Evolutionary conservation across 2,888 invertebrate species (phyloP), one percentile per base, ranked within the genome.

Genomic region (Meganola albula): DNA sequence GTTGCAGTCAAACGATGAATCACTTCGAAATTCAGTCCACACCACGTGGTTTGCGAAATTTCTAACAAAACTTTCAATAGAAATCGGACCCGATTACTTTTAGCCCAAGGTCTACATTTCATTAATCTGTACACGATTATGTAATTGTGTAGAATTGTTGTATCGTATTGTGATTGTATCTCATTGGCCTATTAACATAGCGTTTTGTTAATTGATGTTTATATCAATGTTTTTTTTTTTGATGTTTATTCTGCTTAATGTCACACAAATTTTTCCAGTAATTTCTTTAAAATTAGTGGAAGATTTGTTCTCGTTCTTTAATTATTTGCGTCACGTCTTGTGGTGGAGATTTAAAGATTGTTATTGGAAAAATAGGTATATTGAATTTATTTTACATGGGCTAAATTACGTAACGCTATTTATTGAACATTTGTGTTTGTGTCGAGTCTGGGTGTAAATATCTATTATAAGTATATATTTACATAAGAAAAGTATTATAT

Each of bases 1-100:
- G 43, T 30, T 40, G 28, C 28, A 35, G 27, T 43, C 31, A 53
- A 34, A 31, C 34, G 34, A 25, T 53, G 46, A 40, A 31, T 43
- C 43, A 53, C 33, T 37, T 35, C 20, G 24, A 38, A 36, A 23
- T 34, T 11, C 12, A 22, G 20, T n/a, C 23, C 32, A 21, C 25
- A 29, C 31, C 41, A 35, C 40, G 28, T 29, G 22, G 12, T 30
- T 34, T 40, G 35, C 24, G 12, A 23, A 22, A 41, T 4, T n/a
- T 12, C n/a, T 9, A 4, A 13, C 10, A 29, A 5, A 4, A 12
- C 9, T 24, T 14, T 20, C 14, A 24, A 27, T 20, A 24, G 4
- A 50, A 31, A 33, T 10, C 24, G 14, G 16, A 12, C 33, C 16
- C 31, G 40, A 35, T 24, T 4, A 0, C 2, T 2, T 7, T 10